Evolutionary conservation across 2,797 vertebrate genomes (phyloP).

Genomic region (Tokudaia tokunoshimensis): DNA sequence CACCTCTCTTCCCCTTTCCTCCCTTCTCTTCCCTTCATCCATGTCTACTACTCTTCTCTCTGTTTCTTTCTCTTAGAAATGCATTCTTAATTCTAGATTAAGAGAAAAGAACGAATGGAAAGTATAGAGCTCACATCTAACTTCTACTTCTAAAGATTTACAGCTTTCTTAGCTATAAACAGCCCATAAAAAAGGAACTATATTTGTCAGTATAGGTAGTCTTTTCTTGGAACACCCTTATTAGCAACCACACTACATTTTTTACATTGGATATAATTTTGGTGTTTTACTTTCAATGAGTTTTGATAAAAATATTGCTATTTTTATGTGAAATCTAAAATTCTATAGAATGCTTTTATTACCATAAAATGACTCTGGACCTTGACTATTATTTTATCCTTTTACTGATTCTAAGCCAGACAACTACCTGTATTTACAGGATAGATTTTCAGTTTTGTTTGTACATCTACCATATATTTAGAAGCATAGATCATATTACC

Average conservation of each 20-base stretch:
- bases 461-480: too few relatives aligned
- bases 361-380: not conserved
- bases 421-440: not conserved
- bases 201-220: not conserved
- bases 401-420: not conserved
- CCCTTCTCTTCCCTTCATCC: rapidly evolving
- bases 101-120: not conserved
- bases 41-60: too few relatives aligned
- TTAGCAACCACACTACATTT: not conserved
- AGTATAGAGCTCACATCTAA: not conserved
- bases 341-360: not conserved
- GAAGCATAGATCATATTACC: not conserved
- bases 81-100: not conserved
- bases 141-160: not conserved
- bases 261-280: not conserved
- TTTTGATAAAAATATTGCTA: not conserved
- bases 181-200: not conserved
- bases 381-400: not conserved
- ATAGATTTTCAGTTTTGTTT: not conserved
- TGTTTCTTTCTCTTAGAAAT: not conserved
- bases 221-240: not conserved
- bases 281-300: not conserved
- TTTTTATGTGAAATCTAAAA: not conserved
- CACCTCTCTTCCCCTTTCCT: too few relatives aligned
- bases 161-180: too few relatives aligned